A percentile compares a stretch with the other conserved stretches of the same genome.
phyloP scores from a whole-genome alignment of 2,113 vertebrate genomes.

The Lampris megalopsis region DNA sequence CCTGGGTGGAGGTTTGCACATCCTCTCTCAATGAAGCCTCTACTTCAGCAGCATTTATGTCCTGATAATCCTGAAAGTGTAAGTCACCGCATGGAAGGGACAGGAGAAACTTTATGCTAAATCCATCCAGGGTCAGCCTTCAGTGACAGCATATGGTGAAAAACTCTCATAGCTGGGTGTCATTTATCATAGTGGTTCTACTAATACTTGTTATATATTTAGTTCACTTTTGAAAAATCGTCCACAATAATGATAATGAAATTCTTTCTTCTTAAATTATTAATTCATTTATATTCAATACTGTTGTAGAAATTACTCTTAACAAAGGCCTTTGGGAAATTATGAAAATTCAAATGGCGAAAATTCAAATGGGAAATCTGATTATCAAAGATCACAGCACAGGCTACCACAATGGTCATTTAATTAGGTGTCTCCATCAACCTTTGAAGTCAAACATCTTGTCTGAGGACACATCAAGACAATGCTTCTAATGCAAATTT shows the following conservation, averaged over 20 bases:
- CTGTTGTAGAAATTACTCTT: conserved; percentile 45
- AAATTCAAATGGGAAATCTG: conserved; percentile 62
- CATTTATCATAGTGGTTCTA: background rate
- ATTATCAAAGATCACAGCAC: conserved; percentile 67
- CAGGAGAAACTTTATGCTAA: background rate
- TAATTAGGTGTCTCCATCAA: conserved; percentile 68
- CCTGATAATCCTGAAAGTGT: conserved; percentile 69
- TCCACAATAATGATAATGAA: background rate
- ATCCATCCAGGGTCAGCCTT: background rate
- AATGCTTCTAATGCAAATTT: conserved; percentile 66
- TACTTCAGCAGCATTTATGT: conserved; percentile 52
- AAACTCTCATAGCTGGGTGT: background rate
- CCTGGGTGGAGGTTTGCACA: conserved; percentile 47
- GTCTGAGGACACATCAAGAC: conserved; percentile 46
- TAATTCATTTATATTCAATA: conserved; percentile 41
- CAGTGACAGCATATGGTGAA: background rate
- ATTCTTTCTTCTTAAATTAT: conserved; percentile 20
- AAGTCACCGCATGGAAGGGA: conserved; percentile 5
- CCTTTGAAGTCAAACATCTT: conserved; percentile 77
- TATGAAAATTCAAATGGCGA: conserved; percentile 56
- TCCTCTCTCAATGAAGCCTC: conserved; percentile 57
- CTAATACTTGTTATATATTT: background rate
- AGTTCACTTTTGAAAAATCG: background rate
- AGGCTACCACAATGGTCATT: conserved; percentile 49
- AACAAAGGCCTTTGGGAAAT: conserved; percentile 54